A percentile compares a stretch with the other conserved stretches of the same genome.
Evolutionary conservation across 2,113 vertebrate genomes (phyloP).

Genomic region (Nothoprocta pentlandii): DNA sequence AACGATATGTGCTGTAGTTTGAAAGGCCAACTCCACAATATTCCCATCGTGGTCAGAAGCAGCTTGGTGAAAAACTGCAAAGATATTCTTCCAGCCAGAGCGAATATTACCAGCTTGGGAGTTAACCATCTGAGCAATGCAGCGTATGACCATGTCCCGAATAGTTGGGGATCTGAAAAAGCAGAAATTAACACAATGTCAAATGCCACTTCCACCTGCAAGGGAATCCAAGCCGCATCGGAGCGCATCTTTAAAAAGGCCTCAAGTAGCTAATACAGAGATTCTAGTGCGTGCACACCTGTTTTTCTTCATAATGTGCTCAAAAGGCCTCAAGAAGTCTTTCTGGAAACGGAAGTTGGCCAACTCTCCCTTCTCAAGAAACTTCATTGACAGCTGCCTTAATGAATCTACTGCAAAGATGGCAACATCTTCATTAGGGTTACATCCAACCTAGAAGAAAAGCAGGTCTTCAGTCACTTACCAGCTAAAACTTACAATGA

Average conservation of each 20-base stretch:
- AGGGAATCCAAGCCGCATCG: background rate
- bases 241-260: background rate
- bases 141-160: constrained; percentile 97
- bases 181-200: background rate
- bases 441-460: constrained; percentile 91
- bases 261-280: background rate
- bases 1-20: constrained; percentile 95
- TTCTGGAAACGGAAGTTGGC: constrained; percentile 99
- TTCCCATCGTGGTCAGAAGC: constrained; percentile 93
- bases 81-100: constrained; percentile 99
- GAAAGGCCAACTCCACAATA: constrained; percentile 96
- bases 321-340: constrained; percentile 96
- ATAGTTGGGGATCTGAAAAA: constrained; percentile 90
- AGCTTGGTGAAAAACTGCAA: constrained; percentile 97
- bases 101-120: constrained; percentile 96
- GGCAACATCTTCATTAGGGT: constrained; percentile 97
- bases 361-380: constrained; percentile 96
- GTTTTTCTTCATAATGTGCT: constrained; percentile 99
- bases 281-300: constrained; percentile 77
- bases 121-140: constrained; percentile 97
- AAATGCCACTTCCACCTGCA: background rate
- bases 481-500: background rate
- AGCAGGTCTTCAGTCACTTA: background rate
- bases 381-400: constrained; percentile 98
- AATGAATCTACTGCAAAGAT: constrained; percentile 97